Evolutionary conservation across 2,888 invertebrate species (phyloP).

Genomic region (Synanthedon formicaeformis): DNA sequence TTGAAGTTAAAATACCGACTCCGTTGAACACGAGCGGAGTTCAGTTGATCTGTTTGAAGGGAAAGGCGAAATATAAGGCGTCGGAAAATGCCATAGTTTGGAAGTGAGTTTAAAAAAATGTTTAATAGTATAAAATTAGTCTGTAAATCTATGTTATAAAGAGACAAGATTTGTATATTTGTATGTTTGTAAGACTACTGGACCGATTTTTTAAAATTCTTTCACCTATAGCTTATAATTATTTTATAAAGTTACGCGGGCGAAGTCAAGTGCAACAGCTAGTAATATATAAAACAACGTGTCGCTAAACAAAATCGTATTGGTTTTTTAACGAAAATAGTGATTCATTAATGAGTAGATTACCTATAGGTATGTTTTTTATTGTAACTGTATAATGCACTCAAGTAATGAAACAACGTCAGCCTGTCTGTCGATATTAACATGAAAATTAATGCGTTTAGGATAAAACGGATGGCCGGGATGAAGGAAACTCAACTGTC

Average conservation of each 20-base stretch:
- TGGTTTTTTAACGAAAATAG: not conserved
- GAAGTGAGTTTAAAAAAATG: slow-evolving; percentile 77
- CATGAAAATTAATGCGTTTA: slow-evolving; percentile 19
- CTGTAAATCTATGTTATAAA: not conserved
- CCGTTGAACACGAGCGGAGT: slow-evolving; percentile 99
- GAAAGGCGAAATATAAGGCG: slow-evolving; percentile 99
- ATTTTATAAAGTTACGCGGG: not conserved
- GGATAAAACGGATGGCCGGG: slow-evolving; percentile 92
- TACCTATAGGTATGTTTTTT: too few species aligned
- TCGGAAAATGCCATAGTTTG: slow-evolving; percentile 98
- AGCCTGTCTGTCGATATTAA: too few species aligned
- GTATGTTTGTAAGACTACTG: too few species aligned
- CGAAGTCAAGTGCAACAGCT: not conserved
- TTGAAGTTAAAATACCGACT: slow-evolving; percentile 98
- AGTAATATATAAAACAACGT: not conserved
- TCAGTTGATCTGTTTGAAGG: slow-evolving; percentile 98
- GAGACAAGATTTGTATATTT: too few species aligned
- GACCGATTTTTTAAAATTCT: too few species aligned
- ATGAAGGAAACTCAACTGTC: slow-evolving; percentile 99
- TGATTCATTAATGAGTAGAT: not conserved
- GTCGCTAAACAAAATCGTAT: not conserved
- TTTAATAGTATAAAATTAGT: not conserved
- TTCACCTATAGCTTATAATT: too few species aligned
- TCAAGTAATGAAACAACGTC: too few species aligned
- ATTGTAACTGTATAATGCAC: too few species aligned